Conservation (phyloP, 2,797 vertebrate species). For the Labeo calbasu region DNA sequence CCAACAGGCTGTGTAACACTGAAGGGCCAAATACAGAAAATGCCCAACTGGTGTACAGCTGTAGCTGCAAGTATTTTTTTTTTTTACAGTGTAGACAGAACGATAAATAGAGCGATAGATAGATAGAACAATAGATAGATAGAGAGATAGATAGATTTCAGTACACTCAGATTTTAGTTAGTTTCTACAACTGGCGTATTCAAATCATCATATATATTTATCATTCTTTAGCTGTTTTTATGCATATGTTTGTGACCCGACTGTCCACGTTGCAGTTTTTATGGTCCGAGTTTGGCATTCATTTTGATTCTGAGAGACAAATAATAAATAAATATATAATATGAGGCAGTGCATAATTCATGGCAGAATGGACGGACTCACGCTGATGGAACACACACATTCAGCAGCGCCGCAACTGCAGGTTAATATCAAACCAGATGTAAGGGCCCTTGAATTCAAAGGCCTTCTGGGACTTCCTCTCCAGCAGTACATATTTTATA, state of each 20-base stretch:
- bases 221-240: slow-evolving; percentile 19
- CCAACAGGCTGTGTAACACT: too few species aligned
- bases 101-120: neutral
- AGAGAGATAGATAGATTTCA: neutral
- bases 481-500: neutral
- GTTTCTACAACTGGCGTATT: neutral
- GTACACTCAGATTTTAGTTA: too few species aligned
- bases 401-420: neutral
- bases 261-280: slow-evolving; percentile 43
- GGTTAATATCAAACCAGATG: slow-evolving; percentile 28
- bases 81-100: too few species aligned
- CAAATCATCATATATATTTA: slow-evolving; percentile 7
- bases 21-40: too few species aligned
- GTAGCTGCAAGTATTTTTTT: too few species aligned
- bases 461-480: neutral
- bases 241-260: slow-evolving; percentile 4
- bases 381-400: slow-evolving; percentile 34
- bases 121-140: neutral
- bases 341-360: slow-evolving; percentile 58
- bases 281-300: slow-evolving; percentile 46
- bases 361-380: slow-evolving; percentile 42
- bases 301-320: slow-evolving; percentile 60
- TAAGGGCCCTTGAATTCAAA: slow-evolving; percentile 28
- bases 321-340: slow-evolving; percentile 62
- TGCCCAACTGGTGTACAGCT: too few species aligned